Base-by-base conservation (phyloP, 2,888 invertebrate species). In the Mesoligia furuncula region DNA sequence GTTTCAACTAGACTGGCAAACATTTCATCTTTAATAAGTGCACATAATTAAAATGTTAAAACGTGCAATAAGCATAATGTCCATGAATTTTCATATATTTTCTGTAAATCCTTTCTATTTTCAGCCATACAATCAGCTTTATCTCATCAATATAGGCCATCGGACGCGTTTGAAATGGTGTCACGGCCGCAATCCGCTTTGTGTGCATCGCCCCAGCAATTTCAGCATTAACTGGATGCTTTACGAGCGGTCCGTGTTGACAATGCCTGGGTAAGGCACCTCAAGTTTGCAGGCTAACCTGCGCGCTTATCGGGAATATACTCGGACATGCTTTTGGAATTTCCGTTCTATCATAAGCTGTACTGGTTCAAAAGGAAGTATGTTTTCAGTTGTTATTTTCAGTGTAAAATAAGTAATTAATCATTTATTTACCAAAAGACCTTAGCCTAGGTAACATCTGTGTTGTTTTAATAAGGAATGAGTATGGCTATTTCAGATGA, bases 151-250 rank as follows among this genome's bases (percentile, higher is more conserved):
- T 75, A 84, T 81, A 67, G 73, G 72, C 57, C 77, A 83, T 83
- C 59, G 69, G 78, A 68, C 70, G 75, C 54, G 68, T 73, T 81
- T 73, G 80, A 83, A 85, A 83, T 83, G 80, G 77, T 86, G 81
- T 83, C 83, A 87, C 79, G 75, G 78, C 70, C 79, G 70, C 76
- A 79, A 86, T 75, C 79, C 69, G 77, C 77, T 87, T 84, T 81
- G 87, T 80, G 87, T 84, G 81, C 75, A 84, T 66, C 78, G 75
- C 39, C 57, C 73, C 62, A 81, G 75, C 75, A 75, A 86, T 84
- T 85, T 81, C 71, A 79, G 75, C 61, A 84, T 77, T 84, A 73
- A 84, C 86, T 70, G 62, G 64, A 73, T 76, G 77, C 80, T 84
- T 80, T 78, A 84, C 69, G 77, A 75, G 48, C 76, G 70, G 65